A percentile compares a stretch with the other conserved stretches of the same genome.
Evolutionary conservation across 1,140 invertebrate species (phyloP).

Genomic region (Pogonus chalceus): DNA sequence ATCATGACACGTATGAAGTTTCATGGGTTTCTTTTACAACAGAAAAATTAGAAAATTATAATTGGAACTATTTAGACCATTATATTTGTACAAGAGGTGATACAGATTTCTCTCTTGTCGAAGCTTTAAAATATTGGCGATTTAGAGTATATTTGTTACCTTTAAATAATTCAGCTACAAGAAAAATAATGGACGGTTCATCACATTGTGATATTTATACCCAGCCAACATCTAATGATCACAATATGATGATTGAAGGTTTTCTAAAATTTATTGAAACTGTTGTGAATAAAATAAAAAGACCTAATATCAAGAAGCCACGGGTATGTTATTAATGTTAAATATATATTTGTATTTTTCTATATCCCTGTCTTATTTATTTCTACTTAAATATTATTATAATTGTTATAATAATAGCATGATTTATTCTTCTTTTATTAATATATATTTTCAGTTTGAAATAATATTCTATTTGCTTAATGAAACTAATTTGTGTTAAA

Average conservation of each 20-base stretch:
- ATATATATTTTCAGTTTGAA: too few species aligned
- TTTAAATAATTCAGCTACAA: conserved; percentile 56
- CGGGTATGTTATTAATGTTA: too few species aligned
- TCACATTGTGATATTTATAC: conserved; percentile 74
- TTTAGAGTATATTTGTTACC: conserved; percentile 84
- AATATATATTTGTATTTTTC: too few species aligned
- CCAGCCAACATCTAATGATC: conserved; percentile 48
- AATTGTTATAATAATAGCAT: too few species aligned
- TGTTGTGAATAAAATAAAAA: conserved; percentile 79
- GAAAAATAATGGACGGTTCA: conserved; percentile 57
- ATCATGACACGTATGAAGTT: conserved; percentile 88
- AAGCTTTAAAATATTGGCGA: conserved; percentile 86
- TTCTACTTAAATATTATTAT: too few species aligned
- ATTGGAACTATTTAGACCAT: conserved; percentile 97
- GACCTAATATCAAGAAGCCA: conserved; percentile 54
- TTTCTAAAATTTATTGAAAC: conserved; percentile 83
- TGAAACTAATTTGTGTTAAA: too few species aligned
- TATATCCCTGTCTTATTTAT: too few species aligned
- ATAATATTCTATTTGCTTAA: too few species aligned
- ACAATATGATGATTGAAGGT: conserved; percentile 52
- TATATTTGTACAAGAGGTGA: conserved; percentile 91
- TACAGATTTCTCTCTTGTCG: conserved; percentile 75
- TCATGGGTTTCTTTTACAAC: conserved; percentile 90
- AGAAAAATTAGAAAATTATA: conserved; percentile 91
- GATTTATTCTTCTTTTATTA: too few species aligned